Base-by-base conservation (phyloP, 2,797 vertebrate genomes). In the Myoxocephalus aenaeus region DNA sequence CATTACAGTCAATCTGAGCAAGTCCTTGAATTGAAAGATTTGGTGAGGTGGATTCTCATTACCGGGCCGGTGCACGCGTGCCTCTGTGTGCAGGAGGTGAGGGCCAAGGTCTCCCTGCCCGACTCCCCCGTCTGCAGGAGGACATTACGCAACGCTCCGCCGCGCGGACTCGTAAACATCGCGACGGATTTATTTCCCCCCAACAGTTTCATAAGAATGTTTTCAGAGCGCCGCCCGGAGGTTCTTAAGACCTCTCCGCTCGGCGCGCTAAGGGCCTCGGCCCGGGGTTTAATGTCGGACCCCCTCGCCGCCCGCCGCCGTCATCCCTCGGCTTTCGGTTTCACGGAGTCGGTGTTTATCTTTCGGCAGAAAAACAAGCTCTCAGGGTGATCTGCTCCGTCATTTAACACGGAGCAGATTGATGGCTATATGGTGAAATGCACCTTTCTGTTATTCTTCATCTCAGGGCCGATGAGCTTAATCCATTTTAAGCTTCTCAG, bases 21-120 rank as follows among this genome's bases (percentile, higher is more conserved):
- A 90, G 92, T 94, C 94, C 93, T 94, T 94, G 93, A 92, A 93
- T 92, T 92, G 92, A 93, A 91, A 94, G 91, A 94, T 94, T 93
- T 93, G 93, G 92, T 83, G 90, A 92, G 93, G 88, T 89, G 92
- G 91, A 92, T 92, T 94, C 93, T 94, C 92, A 94, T 94, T 94
- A 94, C 89, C 72, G 70, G 64, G 84, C 86, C 62, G 57, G 82
- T 79, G 85, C 87, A 82, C 85, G 88, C 76, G 77, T 86, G 86
- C 80, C 71, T 90, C 79, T 88, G 92, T 85, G 84, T 56, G 89
- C 50, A 58, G 68, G 89, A 87, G 80, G 12, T 74, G 65, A 81
- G 85, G 92, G 91, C 91, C 92, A 93, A 93, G 93, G 91, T 89
- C 89, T 56, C 73, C 65, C 70, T 66, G n/a, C 74, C 62, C 12